Conservation (phyloP, 2,113 vertebrate genomes). For the Hypomesus transpacificus region DNA sequence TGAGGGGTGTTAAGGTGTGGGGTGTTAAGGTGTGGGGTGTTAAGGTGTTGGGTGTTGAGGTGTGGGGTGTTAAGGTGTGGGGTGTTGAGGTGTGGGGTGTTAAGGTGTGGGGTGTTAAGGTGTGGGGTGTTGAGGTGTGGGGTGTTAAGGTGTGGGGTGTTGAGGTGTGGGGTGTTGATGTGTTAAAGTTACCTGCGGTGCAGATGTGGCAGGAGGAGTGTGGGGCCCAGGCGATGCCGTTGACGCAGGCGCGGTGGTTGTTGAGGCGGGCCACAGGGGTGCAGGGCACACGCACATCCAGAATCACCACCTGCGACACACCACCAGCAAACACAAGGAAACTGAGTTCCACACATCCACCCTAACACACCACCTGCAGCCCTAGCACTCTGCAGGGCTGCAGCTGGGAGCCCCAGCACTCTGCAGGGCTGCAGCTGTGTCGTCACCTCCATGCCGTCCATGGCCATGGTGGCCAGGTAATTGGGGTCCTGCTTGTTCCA, state of each 20-base stretch:
- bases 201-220: constrained; percentile 99
- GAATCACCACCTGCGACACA: constrained; percentile 86
- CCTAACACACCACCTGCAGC: background rate
- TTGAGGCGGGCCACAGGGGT: constrained; percentile 97
- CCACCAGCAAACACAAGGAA: background rate
- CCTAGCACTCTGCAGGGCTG: background rate
- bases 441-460: constrained; percentile 98
- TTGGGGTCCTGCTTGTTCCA: constrained; percentile 99
- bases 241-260: constrained; percentile 97
- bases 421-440: constrained; percentile 3
- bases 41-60: background rate
- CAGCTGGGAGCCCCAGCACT: background rate
- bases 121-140: background rate
- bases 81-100: too few species aligned
- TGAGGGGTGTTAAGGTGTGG: too few species aligned
- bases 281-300: constrained; percentile 98
- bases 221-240: constrained; percentile 98
- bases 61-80: background rate
- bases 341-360: background rate
- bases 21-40: background rate
- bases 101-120: background rate
- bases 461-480: constrained; percentile 97
- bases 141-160: background rate
- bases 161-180: background rate
- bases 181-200: constrained; percentile 84